Conservation (phyloP, 2,797 vertebrate species). For the Geotrypetes seraphini region DNA sequence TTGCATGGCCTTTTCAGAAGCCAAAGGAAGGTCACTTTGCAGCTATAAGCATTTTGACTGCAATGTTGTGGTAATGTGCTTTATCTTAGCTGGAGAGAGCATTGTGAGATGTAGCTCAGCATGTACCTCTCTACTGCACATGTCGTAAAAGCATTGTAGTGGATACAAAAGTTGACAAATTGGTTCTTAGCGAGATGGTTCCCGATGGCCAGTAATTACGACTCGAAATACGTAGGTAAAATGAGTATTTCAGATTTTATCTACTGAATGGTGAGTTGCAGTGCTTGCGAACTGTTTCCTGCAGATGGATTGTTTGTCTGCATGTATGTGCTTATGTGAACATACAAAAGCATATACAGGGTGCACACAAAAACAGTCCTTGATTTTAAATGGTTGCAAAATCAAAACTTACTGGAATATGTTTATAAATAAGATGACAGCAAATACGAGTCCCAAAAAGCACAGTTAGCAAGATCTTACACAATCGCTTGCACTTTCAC, state of each 20-base stretch:
- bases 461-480: too few relatives aligned
- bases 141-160: neutral
- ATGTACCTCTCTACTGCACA: neutral
- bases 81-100: too few relatives aligned
- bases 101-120: neutral
- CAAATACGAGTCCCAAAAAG: too few relatives aligned
- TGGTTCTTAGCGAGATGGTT: neutral
- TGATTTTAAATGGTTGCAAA: too few relatives aligned
- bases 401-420: too few relatives aligned
- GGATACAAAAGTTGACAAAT: neutral
- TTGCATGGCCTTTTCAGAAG: conserved; percentile 19
- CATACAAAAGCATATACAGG: too few relatives aligned
- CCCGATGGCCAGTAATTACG: neutral
- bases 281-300: neutral
- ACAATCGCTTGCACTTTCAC: too few relatives aligned
- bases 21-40: conserved; percentile 24
- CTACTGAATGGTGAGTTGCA: neutral
- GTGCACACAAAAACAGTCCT: too few relatives aligned
- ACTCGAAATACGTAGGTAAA: neutral
- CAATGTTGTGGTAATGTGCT: neutral
- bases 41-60: neutral
- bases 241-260: rapidly evolving
- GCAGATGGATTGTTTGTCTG: too few relatives aligned
- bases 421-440: too few relatives aligned
- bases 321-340: too few relatives aligned